Conservation (phyloP, 2,113 vertebrate genomes). For the Dinomys branickii region DNA sequence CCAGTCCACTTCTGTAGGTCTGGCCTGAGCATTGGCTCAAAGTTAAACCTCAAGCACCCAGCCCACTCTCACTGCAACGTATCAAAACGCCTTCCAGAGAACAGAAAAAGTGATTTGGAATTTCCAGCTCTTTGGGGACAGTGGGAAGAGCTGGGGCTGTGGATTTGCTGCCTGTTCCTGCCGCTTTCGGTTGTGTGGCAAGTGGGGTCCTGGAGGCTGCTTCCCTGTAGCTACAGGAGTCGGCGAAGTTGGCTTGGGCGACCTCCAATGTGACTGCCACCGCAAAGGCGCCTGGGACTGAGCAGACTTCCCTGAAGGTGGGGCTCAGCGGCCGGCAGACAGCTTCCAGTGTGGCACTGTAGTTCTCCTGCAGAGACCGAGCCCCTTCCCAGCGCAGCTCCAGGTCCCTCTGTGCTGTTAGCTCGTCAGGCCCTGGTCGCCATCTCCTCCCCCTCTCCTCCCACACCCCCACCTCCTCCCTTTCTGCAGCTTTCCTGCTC, state of each 20-base stretch:
- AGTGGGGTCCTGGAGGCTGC: not conserved
- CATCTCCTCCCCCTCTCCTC: not conserved
- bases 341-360: accelerated
- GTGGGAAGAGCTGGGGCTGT: not conserved
- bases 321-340: not conserved
- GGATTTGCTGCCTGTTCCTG: not conserved
- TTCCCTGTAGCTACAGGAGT: not conserved
- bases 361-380: accelerated
- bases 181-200: accelerated
- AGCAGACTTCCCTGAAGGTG: not conserved
- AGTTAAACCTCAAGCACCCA: too few relatives aligned
- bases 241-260: not conserved
- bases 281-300: not conserved
- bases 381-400: not conserved
- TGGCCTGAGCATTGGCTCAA: not conserved
- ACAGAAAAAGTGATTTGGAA: not conserved
- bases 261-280: not conserved
- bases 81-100: not conserved
- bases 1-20: accelerated
- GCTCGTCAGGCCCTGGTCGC: not conserved
- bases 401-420: not conserved
- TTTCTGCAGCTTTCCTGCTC: too few relatives aligned
- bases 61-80: not conserved
- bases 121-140: not conserved
- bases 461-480: too few relatives aligned